Evolutionary conservation across 2,113 vertebrate genomes (phyloP).

Genomic region (Mus pahari): DNA sequence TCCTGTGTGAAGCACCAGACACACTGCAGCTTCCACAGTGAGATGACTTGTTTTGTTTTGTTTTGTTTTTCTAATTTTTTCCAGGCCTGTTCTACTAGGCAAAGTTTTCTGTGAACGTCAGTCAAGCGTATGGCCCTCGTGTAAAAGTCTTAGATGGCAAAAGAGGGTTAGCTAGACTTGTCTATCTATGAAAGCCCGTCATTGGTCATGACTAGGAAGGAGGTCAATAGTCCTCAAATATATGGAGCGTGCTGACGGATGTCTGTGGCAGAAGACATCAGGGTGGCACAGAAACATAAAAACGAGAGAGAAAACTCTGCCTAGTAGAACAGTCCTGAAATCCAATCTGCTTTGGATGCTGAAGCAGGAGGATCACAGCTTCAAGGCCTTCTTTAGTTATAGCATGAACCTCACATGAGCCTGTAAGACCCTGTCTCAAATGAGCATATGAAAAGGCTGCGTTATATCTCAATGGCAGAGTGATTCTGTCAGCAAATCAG

Average conservation of each 20-base stretch:
- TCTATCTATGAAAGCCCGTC: not conserved
- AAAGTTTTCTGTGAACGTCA: not conserved
- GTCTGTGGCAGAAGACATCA: not conserved
- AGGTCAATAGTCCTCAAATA: not conserved
- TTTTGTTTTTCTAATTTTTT: too few relatives aligned
- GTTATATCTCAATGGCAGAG: too few relatives aligned
- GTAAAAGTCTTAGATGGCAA: not conserved
- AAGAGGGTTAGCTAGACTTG: not conserved
- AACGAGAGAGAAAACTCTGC: not conserved
- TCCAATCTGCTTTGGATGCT: not conserved
- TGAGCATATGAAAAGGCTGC: too few relatives aligned
- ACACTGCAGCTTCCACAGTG: too few relatives aligned
- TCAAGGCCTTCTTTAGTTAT: not conserved
- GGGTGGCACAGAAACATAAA: not conserved
- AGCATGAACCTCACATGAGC: not conserved
- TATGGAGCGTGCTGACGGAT: not conserved
- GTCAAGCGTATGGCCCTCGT: not conserved
- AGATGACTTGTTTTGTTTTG: too few relatives aligned
- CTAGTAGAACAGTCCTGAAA: not conserved
- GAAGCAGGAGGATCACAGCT: not conserved
- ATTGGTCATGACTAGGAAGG: not conserved
- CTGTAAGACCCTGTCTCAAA: not conserved
- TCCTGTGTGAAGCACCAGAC: too few relatives aligned
- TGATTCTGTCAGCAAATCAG: too few relatives aligned
- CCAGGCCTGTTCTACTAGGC: too few relatives aligned